A percentile compares a stretch with the other conserved stretches of the same genome.
phyloP scores from a whole-genome alignment of 2,797 vertebrate species.

The Microcaecilia unicolor region DNA sequence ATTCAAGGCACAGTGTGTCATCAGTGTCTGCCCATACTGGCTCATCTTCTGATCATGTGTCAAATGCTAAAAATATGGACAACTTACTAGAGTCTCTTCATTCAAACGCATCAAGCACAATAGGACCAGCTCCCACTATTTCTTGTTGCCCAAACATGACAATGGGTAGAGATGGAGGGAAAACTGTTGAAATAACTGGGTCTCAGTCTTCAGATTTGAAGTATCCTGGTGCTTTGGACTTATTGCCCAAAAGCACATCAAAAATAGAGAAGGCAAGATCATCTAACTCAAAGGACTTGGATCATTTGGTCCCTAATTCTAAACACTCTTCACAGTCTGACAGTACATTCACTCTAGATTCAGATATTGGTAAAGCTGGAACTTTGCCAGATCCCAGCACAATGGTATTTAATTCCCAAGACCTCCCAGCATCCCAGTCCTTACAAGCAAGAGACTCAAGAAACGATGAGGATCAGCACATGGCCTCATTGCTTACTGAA shows the following conservation, averaged over 20 bases:
- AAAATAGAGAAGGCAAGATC: slow-evolving; percentile 68
- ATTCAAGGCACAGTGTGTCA: slow-evolving; percentile 37
- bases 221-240: slow-evolving; percentile 21
- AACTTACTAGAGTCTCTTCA: slow-evolving; percentile 7
- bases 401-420: slow-evolving; percentile 42
- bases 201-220: slow-evolving; percentile 26
- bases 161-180: slow-evolving; percentile 9
- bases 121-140: slow-evolving; percentile 12
- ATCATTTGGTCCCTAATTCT: slow-evolving; percentile 44
- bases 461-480: slow-evolving; percentile 44
- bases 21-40: slow-evolving; percentile 18
- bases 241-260: slow-evolving; percentile 30
- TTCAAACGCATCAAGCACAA: not conserved
- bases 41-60: slow-evolving; percentile 23
- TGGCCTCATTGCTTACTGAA: slow-evolving; percentile 22
- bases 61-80: slow-evolving; percentile 19
- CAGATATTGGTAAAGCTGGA: slow-evolving; percentile 25
- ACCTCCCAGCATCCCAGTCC: slow-evolving; percentile 38
- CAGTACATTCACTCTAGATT: slow-evolving; percentile 6
- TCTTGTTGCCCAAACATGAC: slow-evolving; percentile 37
- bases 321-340: slow-evolving; percentile 23
- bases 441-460: slow-evolving; percentile 41
- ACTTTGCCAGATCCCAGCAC: slow-evolving; percentile 35
- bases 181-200: slow-evolving; percentile 29
- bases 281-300: slow-evolving; percentile 54